Evolutionary conservation across 2,888 invertebrate genomes (phyloP).

Genomic region (Adela reaumurella): DNA sequence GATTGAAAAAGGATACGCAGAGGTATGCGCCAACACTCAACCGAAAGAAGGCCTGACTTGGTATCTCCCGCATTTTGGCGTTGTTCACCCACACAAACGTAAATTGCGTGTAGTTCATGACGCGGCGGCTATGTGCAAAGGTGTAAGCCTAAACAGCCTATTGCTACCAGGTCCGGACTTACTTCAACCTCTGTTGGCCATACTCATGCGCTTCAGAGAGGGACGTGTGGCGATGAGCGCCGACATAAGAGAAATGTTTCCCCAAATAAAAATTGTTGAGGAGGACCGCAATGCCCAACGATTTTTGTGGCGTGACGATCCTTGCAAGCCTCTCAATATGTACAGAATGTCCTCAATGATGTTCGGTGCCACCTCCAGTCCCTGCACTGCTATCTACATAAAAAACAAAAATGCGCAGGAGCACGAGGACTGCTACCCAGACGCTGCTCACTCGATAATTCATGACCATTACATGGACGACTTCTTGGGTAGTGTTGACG

Average conservation of each 20-base stretch:
- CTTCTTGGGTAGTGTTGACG: constrained; percentile 2
- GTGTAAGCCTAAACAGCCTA: constrained; percentile 13
- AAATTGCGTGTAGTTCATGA: constrained; percentile 17
- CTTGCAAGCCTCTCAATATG: constrained; percentile 5
- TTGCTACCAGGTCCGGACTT: constrained; percentile 20
- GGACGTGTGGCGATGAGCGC: constrained; percentile 16
- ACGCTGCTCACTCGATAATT: constrained; percentile 11
- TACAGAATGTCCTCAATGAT: constrained; percentile 13
- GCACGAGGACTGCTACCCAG: constrained; percentile 9
- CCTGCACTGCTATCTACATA: constrained; percentile 8
- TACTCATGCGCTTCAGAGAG: constrained; percentile 20
- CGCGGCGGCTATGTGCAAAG: constrained; percentile 14
- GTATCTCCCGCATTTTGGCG: constrained; percentile 15
- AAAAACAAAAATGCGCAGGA: constrained; percentile 12
- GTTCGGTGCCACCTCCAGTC: constrained; percentile 11
- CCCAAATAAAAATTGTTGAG: constrained; percentile 12
- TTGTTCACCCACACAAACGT: constrained; percentile 12
- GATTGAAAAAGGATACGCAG: constrained; percentile 7
- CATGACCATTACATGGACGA: constrained; percentile 4
- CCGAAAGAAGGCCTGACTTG: constrained; percentile 4
- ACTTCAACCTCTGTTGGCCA: constrained; percentile 16
- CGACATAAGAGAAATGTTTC: constrained; percentile 10
- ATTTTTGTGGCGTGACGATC: background rate
- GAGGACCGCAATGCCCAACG: constrained; percentile 8
- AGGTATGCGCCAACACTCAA: background rate